Evolutionary conservation across 2,113 vertebrate genomes (phyloP).

Genomic region (Mus musculus): DNA sequence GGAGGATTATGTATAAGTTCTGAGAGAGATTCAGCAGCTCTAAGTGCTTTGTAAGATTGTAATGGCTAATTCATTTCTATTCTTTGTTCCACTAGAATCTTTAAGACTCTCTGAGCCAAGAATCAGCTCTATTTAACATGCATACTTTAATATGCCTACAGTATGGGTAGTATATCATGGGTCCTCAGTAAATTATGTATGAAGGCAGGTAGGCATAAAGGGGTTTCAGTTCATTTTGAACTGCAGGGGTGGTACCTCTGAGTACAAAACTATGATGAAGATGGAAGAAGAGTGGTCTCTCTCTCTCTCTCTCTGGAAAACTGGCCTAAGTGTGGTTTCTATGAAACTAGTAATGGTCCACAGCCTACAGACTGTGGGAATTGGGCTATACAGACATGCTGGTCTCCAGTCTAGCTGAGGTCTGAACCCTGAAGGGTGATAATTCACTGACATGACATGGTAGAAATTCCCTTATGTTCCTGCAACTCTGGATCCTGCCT

Average conservation of each 20-base stretch:
- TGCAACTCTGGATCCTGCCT: too few species aligned
- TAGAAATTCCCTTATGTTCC: too few species aligned
- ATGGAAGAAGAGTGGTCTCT: neutral
- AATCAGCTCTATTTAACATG: neutral
- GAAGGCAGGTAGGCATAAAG: neutral
- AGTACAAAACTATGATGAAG: neutral
- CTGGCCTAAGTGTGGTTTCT: rapidly evolving
- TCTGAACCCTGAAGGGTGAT: too few species aligned
- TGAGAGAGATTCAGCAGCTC: neutral
- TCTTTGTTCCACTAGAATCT: neutral
- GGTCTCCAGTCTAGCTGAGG: too few species aligned
- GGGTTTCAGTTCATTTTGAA: neutral
- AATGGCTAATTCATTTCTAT: neutral
- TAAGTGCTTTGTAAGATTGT: neutral
- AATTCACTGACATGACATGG: too few species aligned
- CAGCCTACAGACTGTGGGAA: neutral
- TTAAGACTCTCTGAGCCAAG: neutral
- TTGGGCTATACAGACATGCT: too few species aligned
- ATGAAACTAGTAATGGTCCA: too few species aligned
- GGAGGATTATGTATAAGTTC: neutral
- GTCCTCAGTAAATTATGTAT: neutral
- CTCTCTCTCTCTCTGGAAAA: neutral
- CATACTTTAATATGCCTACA: neutral
- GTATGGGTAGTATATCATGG: neutral
- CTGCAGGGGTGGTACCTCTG: neutral